phyloP scores from a whole-genome alignment of 1,140 invertebrate genomes.

The Pantala flavescens region DNA sequence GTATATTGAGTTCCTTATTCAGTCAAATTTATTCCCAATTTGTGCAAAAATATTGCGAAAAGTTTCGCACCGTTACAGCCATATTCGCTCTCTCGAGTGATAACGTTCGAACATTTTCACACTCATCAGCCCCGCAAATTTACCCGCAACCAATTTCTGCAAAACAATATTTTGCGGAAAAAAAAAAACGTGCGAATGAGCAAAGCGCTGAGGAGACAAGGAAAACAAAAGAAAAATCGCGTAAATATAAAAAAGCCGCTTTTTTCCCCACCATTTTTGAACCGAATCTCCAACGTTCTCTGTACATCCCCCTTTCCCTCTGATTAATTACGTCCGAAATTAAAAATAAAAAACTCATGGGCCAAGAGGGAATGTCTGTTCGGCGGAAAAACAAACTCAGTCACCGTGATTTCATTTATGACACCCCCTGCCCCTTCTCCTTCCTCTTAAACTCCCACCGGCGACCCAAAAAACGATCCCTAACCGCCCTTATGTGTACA shows the following conservation, averaged over 20 bases:
- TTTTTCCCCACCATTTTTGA: not conserved
- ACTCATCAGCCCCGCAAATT: not conserved
- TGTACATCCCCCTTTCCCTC: not conserved
- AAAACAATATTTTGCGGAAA: not conserved
- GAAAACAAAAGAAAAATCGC: not conserved
- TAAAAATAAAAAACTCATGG: not conserved
- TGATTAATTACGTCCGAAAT: conserved; percentile 3
- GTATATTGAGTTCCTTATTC: too few relatives aligned
- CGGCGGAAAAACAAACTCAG: conserved; percentile 4
- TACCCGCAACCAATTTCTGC: not conserved
- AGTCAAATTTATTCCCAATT: too few relatives aligned
- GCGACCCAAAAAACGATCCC: not conserved
- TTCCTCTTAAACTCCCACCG: not conserved
- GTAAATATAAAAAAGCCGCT: not conserved
- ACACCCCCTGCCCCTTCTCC: not conserved
- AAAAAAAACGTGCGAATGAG: not conserved
- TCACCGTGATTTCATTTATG: conserved; percentile 9
- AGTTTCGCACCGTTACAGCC: too few relatives aligned
- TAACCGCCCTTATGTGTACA: not conserved
- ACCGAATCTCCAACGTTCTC: not conserved
- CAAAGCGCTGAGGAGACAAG: not conserved
- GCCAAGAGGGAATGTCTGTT: not conserved
- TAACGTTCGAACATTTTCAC: too few relatives aligned
- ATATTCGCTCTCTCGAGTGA: too few relatives aligned
- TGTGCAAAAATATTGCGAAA: too few relatives aligned